Conservation (phyloP, 2,797 vertebrate genomes). For the Alca torda region DNA sequence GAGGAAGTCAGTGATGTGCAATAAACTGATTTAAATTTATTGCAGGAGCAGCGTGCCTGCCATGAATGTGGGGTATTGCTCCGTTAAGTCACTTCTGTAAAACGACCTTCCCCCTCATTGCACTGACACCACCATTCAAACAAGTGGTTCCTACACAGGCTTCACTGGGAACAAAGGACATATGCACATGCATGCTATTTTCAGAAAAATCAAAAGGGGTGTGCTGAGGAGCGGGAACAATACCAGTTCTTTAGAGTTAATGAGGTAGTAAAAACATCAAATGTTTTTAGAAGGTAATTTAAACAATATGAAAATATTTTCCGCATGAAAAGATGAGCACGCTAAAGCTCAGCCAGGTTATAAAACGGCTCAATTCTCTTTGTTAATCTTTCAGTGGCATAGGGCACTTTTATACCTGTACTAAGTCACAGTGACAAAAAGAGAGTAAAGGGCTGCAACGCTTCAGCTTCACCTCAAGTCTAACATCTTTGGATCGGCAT, state of each 20-base stretch:
- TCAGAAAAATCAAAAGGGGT: not conserved
- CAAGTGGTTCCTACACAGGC: slow-evolving; percentile 6
- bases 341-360: not conserved
- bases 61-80: not conserved
- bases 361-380: not conserved
- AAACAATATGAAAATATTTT: not conserved
- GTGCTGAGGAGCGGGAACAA: not conserved
- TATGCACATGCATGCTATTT: not conserved
- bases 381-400: not conserved
- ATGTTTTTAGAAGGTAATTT: slow-evolving; percentile 2
- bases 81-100: not conserved
- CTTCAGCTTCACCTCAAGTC: not conserved
- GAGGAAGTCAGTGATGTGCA: slow-evolving; percentile 18
- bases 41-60: not conserved
- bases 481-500: not conserved
- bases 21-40: slow-evolving; percentile 12
- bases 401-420: not conserved
- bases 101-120: not conserved
- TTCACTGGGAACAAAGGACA: not conserved
- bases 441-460: not conserved
- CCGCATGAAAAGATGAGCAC: not conserved
- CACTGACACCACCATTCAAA: not conserved
- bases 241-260: not conserved
- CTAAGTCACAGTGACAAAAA: not conserved
- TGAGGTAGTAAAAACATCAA: not conserved